Conservation (phyloP, 1,140 invertebrate genomes). For the Patella vulgata region DNA sequence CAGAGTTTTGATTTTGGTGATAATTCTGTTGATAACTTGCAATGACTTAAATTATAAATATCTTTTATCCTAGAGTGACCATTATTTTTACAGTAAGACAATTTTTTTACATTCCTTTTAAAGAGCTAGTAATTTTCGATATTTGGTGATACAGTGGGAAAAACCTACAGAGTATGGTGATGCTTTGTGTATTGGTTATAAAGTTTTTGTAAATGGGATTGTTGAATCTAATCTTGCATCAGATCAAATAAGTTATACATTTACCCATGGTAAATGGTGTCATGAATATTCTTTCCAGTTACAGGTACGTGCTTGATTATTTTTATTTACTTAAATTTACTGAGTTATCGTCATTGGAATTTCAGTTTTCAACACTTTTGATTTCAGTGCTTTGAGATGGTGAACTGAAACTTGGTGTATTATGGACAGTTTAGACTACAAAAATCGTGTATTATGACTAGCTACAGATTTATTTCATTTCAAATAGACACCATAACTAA, state of each 20-base stretch:
- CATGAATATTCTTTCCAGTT: constrained; percentile 66
- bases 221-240: constrained; percentile 58
- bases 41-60: background rate
- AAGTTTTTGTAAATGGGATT: constrained; percentile 65
- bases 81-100: no score
- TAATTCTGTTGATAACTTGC: background rate
- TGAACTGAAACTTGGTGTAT: background rate
- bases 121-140: constrained; percentile 67
- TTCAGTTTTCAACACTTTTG: background rate
- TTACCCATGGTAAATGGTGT: constrained; percentile 63
- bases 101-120: no score
- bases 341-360: background rate
- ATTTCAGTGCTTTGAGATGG: no score
- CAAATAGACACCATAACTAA: no score
- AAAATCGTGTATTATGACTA: background rate
- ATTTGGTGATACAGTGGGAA: constrained; percentile 67
- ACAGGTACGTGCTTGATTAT: constrained; percentile 58
- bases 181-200: constrained; percentile 65
- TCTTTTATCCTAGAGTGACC: background rate
- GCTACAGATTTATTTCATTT: no score
- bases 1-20: no score
- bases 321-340: background rate
- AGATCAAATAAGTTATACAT: constrained; percentile 62
- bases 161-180: constrained; percentile 63
- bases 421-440: background rate